phyloP scores from a whole-genome alignment of 2,888 invertebrate species.

The Drosophila robusta region DNA sequence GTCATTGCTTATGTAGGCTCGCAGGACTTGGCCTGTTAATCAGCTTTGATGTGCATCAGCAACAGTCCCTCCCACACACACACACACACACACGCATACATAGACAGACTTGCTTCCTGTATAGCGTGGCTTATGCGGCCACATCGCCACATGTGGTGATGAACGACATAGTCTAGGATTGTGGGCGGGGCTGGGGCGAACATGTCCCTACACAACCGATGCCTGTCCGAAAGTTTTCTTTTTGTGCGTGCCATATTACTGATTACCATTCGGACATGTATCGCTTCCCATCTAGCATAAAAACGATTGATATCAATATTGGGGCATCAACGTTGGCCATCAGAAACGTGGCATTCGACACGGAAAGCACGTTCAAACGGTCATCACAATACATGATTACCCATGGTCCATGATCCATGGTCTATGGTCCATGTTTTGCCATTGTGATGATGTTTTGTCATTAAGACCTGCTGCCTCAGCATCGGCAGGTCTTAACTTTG shows the following conservation, averaged over 20 bases:
- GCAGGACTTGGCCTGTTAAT: conserved; percentile 57
- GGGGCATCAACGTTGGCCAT: conserved; percentile 57
- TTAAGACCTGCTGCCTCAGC: conserved; percentile 57
- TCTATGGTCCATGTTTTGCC: conserved; percentile 19
- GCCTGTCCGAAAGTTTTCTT: conserved; percentile 40
- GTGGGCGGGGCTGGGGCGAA: background rate
- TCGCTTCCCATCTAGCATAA: conserved; percentile 53
- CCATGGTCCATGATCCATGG: conserved; percentile 1
- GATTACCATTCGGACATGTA: conserved; percentile 56
- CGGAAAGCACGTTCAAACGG: conserved; percentile 23
- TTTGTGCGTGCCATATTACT: conserved; percentile 55
- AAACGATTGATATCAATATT: conserved; percentile 80
- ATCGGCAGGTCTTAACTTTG: conserved; percentile 4
- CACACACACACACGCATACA: background rate
- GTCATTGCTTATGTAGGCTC: conserved; percentile 24
- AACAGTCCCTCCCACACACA: conserved; percentile 16
- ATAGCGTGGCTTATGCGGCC: conserved; percentile 15
- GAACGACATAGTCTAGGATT: conserved; percentile 18
- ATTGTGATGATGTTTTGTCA: conserved; percentile 63
- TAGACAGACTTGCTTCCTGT: conserved; percentile 4
- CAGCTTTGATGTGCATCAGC: conserved; percentile 70
- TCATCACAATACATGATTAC: conserved; percentile 25
- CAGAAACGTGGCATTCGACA: conserved; percentile 35
- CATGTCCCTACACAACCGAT: conserved; percentile 15
- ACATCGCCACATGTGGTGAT: conserved; percentile 55